Base-by-base conservation (phyloP, 2,888 invertebrate species). In the Ophioninae sp. region DNA sequence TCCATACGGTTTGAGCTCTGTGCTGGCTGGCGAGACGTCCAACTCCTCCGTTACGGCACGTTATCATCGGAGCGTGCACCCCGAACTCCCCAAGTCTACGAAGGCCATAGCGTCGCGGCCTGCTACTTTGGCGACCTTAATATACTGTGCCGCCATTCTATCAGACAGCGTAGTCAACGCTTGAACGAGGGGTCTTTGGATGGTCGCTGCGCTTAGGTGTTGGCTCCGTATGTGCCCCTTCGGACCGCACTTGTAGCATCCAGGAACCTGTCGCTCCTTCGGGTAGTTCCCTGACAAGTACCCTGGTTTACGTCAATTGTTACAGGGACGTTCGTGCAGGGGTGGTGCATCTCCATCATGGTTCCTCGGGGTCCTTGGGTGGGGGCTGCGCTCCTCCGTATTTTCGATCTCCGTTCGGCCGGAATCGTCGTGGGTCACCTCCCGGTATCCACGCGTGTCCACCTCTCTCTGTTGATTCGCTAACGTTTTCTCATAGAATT, bases 1-100 rank as follows among this genome's bases (percentile, higher is more conserved):
- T 0, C 81, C 81, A 21, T 65, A 81, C 0, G 65, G 50, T 21
- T 81, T 81, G 0, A 81, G 39, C 0, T n/a, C 13, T 5, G 13
- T 23, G 5, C 41, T n/a, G 0, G 13, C 1, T 0, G 30, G 3
- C 17, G 13, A 2, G 7, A 67, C 57, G 3, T n/a, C 10, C 2
- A 72, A 59, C 0, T 13, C 21, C 17, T 72, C 64, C 0, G 17
- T 37, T n/a, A 30, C n/a, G n/a, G n/a, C n/a, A n/a, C n/a, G n/a
- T n/a, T n/a, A n/a, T n/a, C n/a, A n/a, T n/a, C n/a, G n/a, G n/a
- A 84, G 75, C 5, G 79, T 82, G 17, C 84, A 84, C 2, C 67
- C 79, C 1, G 82, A 65, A 20, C 84, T 84, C 0, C 84, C 82
- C 2, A 76, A 50, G 10, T 84, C 82, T 5, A 84, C 76, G 30